phyloP scores from a whole-genome alignment of 2,888 invertebrate genomes.

The Iselma pallidipennis region DNA sequence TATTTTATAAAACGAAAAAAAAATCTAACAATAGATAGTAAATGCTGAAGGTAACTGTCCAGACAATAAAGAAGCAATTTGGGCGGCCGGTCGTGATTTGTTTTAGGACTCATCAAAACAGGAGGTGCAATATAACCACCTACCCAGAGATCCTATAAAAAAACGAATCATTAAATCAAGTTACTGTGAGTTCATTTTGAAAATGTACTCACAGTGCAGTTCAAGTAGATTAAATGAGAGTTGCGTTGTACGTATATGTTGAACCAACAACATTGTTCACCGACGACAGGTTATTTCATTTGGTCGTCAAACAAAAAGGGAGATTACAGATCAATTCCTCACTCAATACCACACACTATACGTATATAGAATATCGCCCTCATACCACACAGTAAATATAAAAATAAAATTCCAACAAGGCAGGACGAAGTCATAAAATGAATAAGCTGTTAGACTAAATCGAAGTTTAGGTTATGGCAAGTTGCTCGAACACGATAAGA shows the following conservation, averaged over 20 bases:
- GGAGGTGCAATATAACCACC: slow-evolving; percentile 38
- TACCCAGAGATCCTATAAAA: slow-evolving; percentile 27
- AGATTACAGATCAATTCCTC: slow-evolving; percentile 21
- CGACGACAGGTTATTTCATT: slow-evolving; percentile 11
- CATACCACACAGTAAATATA: slow-evolving; percentile 25
- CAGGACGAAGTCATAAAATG: slow-evolving; percentile 35
- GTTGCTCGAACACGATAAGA: slow-evolving; percentile 41
- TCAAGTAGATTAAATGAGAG: not conserved
- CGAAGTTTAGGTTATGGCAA: slow-evolving; percentile 35
- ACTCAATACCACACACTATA: too few relatives aligned
- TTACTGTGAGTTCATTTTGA: slow-evolving; percentile 10
- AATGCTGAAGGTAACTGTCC: slow-evolving; percentile 13
- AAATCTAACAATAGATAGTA: not conserved
- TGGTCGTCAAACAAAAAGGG: slow-evolving; percentile 12
- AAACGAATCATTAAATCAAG: slow-evolving; percentile 35
- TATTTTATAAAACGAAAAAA: not conserved
- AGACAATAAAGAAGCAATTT: slow-evolving; percentile 36
- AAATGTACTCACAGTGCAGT: slow-evolving; percentile 8
- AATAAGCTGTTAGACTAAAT: slow-evolving; percentile 36
- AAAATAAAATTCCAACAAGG: slow-evolving; percentile 10
- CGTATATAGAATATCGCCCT: not conserved
- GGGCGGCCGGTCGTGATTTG: slow-evolving; percentile 43
- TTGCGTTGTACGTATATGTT: too few relatives aligned
- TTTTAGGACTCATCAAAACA: slow-evolving; percentile 45
- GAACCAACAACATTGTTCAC: too few relatives aligned